phyloP scores from a whole-genome alignment of 2,797 vertebrate genomes.

The Sebastiscus tertius region DNA sequence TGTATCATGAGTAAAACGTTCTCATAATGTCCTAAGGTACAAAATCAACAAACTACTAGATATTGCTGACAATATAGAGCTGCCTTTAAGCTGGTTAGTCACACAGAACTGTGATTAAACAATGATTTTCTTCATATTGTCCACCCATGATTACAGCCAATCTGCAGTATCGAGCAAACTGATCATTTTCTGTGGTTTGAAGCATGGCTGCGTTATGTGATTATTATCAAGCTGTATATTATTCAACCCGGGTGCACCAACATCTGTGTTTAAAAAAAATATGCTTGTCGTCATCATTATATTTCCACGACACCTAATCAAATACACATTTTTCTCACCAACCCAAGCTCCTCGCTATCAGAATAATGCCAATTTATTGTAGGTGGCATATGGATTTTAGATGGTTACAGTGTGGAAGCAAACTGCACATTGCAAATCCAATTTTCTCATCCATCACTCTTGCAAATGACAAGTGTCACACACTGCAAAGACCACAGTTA shows the following conservation, averaged over 20 bases:
- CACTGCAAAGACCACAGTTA: background rate
- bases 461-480: background rate
- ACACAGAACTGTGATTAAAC: slow-evolving; percentile 17
- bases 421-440: slow-evolving; percentile 10
- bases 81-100: background rate
- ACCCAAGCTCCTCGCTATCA: background rate
- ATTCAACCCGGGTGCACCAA: background rate
- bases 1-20: background rate
- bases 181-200: slow-evolving; percentile 28
- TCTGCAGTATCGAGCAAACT: slow-evolving; percentile 7
- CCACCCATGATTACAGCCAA: slow-evolving; percentile 11
- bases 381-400: background rate
- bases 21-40: background rate
- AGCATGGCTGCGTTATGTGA: slow-evolving; percentile 14
- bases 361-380: background rate
- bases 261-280: background rate
- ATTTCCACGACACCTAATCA: background rate
- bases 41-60: background rate
- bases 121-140: slow-evolving; percentile 11
- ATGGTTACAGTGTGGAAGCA: background rate
- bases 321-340: background rate
- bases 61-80: background rate
- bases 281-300: background rate
- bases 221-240: slow-evolving; percentile 26
- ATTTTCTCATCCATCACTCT: background rate